These are phyloP conservation scores for Macrotus californicus DNA, from an alignment of 2,113 vertebrate genomes.

Conservation along the genomic window DNA sequence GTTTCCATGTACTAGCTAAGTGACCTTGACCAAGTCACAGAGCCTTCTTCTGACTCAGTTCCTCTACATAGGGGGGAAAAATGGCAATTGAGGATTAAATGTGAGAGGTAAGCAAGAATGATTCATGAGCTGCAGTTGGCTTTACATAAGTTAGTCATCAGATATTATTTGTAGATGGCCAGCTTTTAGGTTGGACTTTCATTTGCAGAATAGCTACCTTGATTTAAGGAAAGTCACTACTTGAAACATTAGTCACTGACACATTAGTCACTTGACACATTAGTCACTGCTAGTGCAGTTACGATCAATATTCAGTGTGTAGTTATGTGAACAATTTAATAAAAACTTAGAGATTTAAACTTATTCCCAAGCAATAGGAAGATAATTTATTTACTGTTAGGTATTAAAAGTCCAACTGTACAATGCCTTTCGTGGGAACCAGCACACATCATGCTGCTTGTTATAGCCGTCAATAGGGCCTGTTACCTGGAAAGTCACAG, in stretches of 20 bases:
- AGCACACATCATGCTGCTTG: background rate
- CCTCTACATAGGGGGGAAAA: background rate
- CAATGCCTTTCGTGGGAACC: background rate
- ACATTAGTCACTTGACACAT: slow-evolving; percentile 38
- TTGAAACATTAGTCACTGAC: slow-evolving; percentile 21
- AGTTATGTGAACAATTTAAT: slow-evolving; percentile 38
- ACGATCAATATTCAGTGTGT: slow-evolving; percentile 28
- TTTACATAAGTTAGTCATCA: slow-evolving; percentile 11
- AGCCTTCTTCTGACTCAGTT: background rate
- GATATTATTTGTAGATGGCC: slow-evolving; percentile 12
- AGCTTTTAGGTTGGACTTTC: background rate
- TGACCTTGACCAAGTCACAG: background rate
- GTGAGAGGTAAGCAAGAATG: background rate
- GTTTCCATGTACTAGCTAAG: background rate
- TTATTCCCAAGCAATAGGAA: slow-evolving; percentile 9
- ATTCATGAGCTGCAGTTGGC: background rate
- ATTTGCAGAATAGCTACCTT: slow-evolving; percentile 13
- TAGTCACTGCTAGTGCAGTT: slow-evolving; percentile 1
- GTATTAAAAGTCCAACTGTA: background rate
- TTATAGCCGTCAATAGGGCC: background rate
- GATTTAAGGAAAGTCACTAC: slow-evolving; percentile 33
- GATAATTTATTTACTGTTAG: slow-evolving; percentile 41
- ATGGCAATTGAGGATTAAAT: background rate
- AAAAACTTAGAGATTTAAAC: slow-evolving; percentile 48
- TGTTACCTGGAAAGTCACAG: slow-evolving; percentile 38